These are phyloP conservation scores for Brenthis daphne DNA, from an alignment of 2,888 invertebrate genomes.

Conservation along the genomic window DNA sequence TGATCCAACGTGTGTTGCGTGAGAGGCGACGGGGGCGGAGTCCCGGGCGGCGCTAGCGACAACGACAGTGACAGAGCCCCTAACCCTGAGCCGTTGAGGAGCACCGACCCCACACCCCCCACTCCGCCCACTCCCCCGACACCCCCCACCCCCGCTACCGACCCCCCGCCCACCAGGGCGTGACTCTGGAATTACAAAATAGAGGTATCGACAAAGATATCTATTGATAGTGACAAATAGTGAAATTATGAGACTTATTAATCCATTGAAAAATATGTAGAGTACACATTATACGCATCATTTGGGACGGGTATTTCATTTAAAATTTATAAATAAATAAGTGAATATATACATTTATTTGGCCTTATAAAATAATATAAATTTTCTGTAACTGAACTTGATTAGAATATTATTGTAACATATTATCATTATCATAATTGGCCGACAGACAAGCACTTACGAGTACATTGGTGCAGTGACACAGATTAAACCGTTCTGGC, in stretches of 20 bases:
- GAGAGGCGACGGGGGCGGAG: slow-evolving; percentile 87
- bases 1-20: slow-evolving; percentile 93
- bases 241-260: too few species aligned
- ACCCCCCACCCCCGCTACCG: slow-evolving; percentile 82
- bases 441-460: too few species aligned
- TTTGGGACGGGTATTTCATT: too few species aligned
- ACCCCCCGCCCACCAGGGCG: slow-evolving; percentile 68
- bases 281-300: too few species aligned
- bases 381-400: too few species aligned
- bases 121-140: slow-evolving; percentile 73
- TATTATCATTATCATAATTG: too few species aligned
- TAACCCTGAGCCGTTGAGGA: slow-evolving; percentile 85
- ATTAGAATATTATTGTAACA: too few species aligned
- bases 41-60: slow-evolving; percentile 89
- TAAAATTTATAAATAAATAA: too few species aligned
- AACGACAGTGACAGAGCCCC: slow-evolving; percentile 88
- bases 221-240: too few species aligned
- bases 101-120: slow-evolving; percentile 75
- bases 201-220: background rate
- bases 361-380: too few species aligned
- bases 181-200: slow-evolving; percentile 53
- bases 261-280: too few species aligned
- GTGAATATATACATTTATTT: too few species aligned
- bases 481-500: background rate
- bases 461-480: background rate